Conservation (phyloP, 2,888 invertebrate species). For the Myopa testacea region DNA sequence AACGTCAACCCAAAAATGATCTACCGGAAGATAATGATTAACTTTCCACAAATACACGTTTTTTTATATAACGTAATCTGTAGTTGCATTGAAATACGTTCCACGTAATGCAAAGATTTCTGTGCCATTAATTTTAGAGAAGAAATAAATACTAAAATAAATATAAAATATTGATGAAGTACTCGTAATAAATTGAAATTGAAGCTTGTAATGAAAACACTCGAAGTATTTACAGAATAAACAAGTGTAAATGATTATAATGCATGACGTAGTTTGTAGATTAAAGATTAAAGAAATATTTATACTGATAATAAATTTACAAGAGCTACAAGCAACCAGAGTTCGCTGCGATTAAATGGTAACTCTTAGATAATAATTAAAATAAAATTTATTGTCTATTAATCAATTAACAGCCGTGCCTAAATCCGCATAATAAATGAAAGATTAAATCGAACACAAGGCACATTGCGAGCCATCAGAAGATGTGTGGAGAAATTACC, state of each 20-base stretch:
- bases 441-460: background rate
- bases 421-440: background rate
- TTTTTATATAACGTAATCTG: too few species aligned
- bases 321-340: background rate
- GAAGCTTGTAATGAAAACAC: too few species aligned
- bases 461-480: background rate
- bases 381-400: conserved; percentile 24
- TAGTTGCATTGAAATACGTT: too few species aligned
- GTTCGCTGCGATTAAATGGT: background rate
- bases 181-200: too few species aligned
- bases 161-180: too few species aligned
- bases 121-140: too few species aligned
- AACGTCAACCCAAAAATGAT: too few species aligned
- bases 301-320: background rate
- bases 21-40: too few species aligned
- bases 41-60: too few species aligned
- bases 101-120: too few species aligned
- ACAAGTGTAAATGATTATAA: background rate
- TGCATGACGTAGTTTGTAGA: background rate
- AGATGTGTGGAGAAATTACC: background rate
- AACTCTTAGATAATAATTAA: conserved; percentile 1
- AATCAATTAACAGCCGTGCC: background rate
- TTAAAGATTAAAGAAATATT: background rate
- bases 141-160: too few species aligned
- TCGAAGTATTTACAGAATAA: too few species aligned